Base-by-base conservation (phyloP, 2,113 vertebrate species). In the Oenanthe oenanthe region DNA sequence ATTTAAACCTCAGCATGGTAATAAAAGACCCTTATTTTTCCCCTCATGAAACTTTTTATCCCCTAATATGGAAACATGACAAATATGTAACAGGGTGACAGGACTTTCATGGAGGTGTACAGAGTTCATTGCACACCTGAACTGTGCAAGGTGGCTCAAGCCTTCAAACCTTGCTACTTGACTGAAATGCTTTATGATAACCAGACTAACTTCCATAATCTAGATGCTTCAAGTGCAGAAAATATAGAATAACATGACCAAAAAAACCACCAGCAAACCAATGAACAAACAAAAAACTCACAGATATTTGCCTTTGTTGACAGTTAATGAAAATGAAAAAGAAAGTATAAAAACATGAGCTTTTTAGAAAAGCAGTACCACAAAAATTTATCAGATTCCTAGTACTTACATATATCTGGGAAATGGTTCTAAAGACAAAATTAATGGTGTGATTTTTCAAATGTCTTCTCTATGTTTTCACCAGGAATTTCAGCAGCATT, bases 41-140 rank as follows among this genome's bases (percentile, higher is more conserved):
- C 1, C 9, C 42, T 21, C 19, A 13, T 81, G 22, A 76, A 60
- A 17, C 5, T 12, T 26, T 40, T 54, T 54, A 34, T 28, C 4
- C 26, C 24, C 36, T 7, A 36, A 61, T 57, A 47, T 19, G 47
- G 25, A 91, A 97, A 93, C 26, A 11, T 6, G 70, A 93, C 0
- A 25, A 91, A 54, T 75, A 92, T 34, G 60, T 80, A 96, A 92
- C 45, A 57, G n/a, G 43, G 68, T 76, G 36, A 73, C 19, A 95
- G 75, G 88, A 94, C 66, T 95, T 86, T 72, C 65, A 92, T 95
- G 43, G 72, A 96, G 81, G 88, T 84, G 89, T 63, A 66, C 13
- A 76, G 36, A 87, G 38, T 13, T 79, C 76, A 71, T 4, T 53
- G 68, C 42, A 94, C 34, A 36, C 36, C 57, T 87, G 34, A 90